These are phyloP conservation scores for Calliphora vicina DNA, from an alignment of 1,140 invertebrate genomes.

Conservation along the genomic window DNA sequence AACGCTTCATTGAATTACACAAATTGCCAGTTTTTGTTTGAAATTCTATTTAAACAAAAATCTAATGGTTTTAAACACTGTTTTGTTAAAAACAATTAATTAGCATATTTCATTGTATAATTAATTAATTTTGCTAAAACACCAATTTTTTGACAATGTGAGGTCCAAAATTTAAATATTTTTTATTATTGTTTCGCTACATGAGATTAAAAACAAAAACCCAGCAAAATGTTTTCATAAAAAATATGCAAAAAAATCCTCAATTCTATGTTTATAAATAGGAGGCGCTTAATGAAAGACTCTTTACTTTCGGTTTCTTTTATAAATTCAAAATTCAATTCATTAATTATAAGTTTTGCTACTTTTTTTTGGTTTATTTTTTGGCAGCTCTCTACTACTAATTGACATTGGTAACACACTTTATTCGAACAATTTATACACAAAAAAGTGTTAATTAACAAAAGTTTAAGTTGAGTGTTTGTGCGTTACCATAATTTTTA, in stretches of 20 bases:
- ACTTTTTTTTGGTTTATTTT: background rate
- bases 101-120: slow-evolving; percentile 38
- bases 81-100: slow-evolving; percentile 37
- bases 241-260: background rate
- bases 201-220: background rate
- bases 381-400: background rate
- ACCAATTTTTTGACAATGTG: background rate
- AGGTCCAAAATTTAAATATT: background rate
- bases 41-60: too few species aligned
- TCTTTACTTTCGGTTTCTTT: background rate
- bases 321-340: background rate
- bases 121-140: slow-evolving; percentile 13
- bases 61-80: too few species aligned
- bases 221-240: background rate
- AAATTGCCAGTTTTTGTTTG: background rate
- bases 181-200: background rate
- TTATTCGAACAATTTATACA: background rate
- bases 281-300: background rate
- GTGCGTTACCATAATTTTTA: too few species aligned
- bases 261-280: too few species aligned
- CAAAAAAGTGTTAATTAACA: background rate
- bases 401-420: background rate
- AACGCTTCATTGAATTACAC: background rate
- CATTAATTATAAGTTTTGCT: slow-evolving; percentile 1
- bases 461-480: background rate